Evolutionary conservation across 2,797 vertebrate genomes (phyloP), one percentile per base, ranked within the genome.

Genomic region (Setipinna tenuifilis): DNA sequence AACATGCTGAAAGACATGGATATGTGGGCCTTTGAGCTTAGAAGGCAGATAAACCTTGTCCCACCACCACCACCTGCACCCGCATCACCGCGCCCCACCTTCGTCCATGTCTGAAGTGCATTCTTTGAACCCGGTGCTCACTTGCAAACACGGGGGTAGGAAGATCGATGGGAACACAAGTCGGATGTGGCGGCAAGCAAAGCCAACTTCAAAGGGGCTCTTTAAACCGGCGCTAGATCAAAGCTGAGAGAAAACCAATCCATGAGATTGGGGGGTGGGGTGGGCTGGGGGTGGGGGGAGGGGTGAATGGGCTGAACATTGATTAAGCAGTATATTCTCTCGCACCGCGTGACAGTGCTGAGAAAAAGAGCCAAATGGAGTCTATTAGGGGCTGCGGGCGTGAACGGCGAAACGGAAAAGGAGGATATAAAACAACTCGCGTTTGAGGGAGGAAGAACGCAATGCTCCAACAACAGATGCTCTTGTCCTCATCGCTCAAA

Each of bases 101-200:
- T n/a, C 81, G n/a, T 17, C 58, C 83, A 50, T 61, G 21, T 84
- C 57, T 23, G 61, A 58, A 86, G 91, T 86, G 88, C 86, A 88
- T 85, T 90, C 94, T 95, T 95, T 95, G 94, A 96, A 95, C 93
- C 87, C 85, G 86, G 90, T 91, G 91, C 92, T 92, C 88, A 89
- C 91, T 91, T 93, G 93, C 94, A 95, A 95, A 95, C 91, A 93
- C 88, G 88, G 93, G 92, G 88, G 92, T 90, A 87, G 81, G 92
- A 87, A 92, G 93, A 95, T 96, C 94, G 90, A 96, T 96, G 92
- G 92, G 90, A 94, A 95, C 91, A 94, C 92, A 92, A 95, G 94
- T 95, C 92, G 92, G 94, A 95, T 94, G 93, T 93, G 89, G 91
- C 91, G 91, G 93, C 94, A 94, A 92, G 93, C 93, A 94, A 94